Percentiles rank a stretch among this genome's conserved stretches.
Conservation (phyloP, 2,888 invertebrate species). For the Euclidia mi region DNA sequence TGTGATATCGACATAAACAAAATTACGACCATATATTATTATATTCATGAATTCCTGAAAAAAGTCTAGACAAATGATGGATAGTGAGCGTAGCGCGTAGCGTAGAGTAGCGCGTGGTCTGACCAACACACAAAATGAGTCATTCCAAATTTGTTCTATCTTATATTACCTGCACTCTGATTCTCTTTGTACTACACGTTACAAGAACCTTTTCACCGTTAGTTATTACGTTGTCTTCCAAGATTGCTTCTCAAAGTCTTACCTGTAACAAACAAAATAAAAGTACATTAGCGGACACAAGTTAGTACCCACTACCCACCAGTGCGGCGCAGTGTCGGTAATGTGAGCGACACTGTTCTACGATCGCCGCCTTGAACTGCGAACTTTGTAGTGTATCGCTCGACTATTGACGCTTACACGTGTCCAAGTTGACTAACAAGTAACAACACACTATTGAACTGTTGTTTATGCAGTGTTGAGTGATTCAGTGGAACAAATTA, state of each 20-base stretch:
- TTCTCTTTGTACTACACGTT: no score
- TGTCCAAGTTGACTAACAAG: not conserved
- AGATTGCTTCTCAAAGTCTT: conserved; percentile 1
- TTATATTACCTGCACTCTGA: not conserved
- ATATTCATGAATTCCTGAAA: no score
- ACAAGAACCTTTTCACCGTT: no score
- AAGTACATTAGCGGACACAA: conserved; percentile 3
- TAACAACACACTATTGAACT: not conserved
- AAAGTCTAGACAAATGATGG: no score
- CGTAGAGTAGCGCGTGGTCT: no score
- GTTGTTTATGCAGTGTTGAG: no score
- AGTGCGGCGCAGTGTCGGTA: not conserved
- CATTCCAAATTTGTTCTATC: not conserved
- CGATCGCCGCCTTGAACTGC: conserved; percentile 7
- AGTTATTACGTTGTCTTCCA: not conserved
- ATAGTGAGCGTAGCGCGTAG: no score
- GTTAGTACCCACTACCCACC: not conserved
- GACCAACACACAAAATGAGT: no score
- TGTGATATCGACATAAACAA: no score
- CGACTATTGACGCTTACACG: conserved; percentile 9
- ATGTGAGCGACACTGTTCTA: conserved; percentile 1
- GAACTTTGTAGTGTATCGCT: conserved; percentile 9
- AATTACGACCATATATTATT: no score
- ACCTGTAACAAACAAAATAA: conserved; percentile 23
- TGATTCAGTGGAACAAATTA: no score